phyloP scores from a whole-genome alignment of 1,140 invertebrate genomes.

The Anoplolepis gracilipes region DNA sequence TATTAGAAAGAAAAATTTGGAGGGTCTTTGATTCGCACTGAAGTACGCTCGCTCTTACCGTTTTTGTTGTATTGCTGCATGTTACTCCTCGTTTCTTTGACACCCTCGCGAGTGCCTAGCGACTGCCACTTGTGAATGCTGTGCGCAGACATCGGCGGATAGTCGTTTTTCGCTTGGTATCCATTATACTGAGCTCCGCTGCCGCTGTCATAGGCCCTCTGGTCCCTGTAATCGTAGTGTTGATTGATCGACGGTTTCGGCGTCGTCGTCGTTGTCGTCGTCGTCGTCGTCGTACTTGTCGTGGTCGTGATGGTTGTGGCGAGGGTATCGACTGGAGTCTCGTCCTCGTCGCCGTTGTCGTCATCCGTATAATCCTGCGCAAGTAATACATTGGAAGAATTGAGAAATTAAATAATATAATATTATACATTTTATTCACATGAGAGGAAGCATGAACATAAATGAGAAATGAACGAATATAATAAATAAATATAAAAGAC shows the following conservation, averaged over 20 bases:
- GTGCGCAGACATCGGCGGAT: constrained; percentile 81
- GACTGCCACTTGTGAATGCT: constrained; percentile 81
- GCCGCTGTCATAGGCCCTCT: constrained; percentile 69
- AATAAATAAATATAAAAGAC: not conserved
- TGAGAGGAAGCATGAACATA: not conserved
- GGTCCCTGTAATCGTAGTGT: constrained; percentile 68
- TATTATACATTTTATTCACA: not conserved
- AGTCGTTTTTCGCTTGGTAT: constrained; percentile 79
- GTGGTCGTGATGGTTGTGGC: constrained; percentile 26
- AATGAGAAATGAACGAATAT: not conserved
- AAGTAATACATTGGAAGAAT: constrained; percentile 30
- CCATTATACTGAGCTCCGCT: constrained; percentile 77
- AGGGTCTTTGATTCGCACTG: not conserved
- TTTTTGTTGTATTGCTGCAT: constrained; percentile 74
- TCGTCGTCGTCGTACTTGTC: constrained; percentile 40
- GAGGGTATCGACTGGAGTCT: constrained; percentile 53
- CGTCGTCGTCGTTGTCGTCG: constrained; percentile 68
- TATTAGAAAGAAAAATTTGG: not conserved
- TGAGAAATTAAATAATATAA: not conserved
- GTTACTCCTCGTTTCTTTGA: constrained; percentile 78
- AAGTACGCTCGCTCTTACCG: constrained; percentile 77
- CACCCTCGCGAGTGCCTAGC: constrained; percentile 80
- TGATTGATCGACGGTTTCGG: constrained; percentile 62
- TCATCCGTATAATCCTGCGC: constrained; percentile 80
- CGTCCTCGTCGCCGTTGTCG: constrained; percentile 73